phyloP scores from a whole-genome alignment of 2,888 invertebrate genomes.

The Stictocephala bisonia region DNA sequence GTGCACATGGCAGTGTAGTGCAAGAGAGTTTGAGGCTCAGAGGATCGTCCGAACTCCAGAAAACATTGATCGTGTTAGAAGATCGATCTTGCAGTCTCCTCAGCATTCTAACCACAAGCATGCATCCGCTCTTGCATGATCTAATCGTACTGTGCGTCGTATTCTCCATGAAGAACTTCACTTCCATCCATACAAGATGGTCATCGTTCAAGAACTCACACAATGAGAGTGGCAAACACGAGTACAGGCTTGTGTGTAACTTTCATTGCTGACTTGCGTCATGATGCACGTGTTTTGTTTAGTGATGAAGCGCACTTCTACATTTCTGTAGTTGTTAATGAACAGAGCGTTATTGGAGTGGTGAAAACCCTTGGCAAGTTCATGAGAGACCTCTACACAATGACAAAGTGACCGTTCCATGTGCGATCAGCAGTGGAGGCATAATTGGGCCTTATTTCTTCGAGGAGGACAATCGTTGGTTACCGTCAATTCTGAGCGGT shows the following conservation, averaged over 20 bases:
- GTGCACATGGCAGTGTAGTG: slow-evolving; percentile 10
- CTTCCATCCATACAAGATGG: slow-evolving; percentile 4
- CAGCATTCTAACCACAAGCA: background rate
- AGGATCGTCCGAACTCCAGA: slow-evolving; percentile 10
- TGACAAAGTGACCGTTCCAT: no score
- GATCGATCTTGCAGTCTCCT: slow-evolving; percentile 14
- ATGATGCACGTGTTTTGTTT: slow-evolving; percentile 8
- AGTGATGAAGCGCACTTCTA: slow-evolving; percentile 4
- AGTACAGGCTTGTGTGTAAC: background rate
- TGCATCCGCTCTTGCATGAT: background rate
- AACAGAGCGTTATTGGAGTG: no score
- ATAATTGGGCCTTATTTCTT: no score
- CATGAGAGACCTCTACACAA: no score
- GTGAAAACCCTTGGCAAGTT: no score
- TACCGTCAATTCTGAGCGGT: no score
- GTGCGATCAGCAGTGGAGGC: no score
- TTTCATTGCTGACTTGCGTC: background rate
- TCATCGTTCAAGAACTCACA: background rate
- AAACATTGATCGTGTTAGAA: background rate
- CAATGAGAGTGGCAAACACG: background rate
- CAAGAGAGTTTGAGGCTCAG: slow-evolving; percentile 18
- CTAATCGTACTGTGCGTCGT: background rate
- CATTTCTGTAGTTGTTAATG: no score
- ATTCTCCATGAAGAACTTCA: slow-evolving; percentile 12
- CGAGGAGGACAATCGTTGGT: no score